Evolutionary conservation across 2,113 vertebrate species (phyloP).

Genomic region (Cardinalis cardinalis): DNA sequence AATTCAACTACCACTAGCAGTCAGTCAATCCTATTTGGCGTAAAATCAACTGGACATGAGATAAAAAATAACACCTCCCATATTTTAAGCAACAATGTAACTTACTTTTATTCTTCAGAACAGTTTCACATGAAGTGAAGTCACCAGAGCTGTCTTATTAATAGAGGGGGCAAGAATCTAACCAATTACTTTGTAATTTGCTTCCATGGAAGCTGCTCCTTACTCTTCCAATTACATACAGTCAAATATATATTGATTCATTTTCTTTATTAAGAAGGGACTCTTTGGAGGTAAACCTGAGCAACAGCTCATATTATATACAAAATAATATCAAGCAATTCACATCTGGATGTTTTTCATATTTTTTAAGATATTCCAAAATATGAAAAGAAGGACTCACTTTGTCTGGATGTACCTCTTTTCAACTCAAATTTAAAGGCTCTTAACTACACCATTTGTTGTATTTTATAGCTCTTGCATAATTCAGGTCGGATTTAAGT

Average conservation of each 20-base stretch:
- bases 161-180: neutral
- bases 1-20: neutral
- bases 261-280: neutral
- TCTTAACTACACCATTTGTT: neutral
- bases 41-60: neutral
- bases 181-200: neutral
- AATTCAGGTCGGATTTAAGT: neutral
- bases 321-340: neutral
- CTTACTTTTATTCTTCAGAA: neutral
- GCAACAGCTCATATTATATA: neutral
- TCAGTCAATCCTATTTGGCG: neutral
- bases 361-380: neutral
- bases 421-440: neutral
- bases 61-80: neutral
- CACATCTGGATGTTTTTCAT: neutral
- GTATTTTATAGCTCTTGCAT: neutral
- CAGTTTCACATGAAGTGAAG: neutral
- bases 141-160: neutral
- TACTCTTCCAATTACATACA: neutral
- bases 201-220: neutral
- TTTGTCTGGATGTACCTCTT: neutral
- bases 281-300: neutral
- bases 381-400: neutral
- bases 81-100: neutral
- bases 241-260: neutral